Evolutionary conservation across 2,888 invertebrate genomes (phyloP).

Genomic region (Rhodophaea formosa): DNA sequence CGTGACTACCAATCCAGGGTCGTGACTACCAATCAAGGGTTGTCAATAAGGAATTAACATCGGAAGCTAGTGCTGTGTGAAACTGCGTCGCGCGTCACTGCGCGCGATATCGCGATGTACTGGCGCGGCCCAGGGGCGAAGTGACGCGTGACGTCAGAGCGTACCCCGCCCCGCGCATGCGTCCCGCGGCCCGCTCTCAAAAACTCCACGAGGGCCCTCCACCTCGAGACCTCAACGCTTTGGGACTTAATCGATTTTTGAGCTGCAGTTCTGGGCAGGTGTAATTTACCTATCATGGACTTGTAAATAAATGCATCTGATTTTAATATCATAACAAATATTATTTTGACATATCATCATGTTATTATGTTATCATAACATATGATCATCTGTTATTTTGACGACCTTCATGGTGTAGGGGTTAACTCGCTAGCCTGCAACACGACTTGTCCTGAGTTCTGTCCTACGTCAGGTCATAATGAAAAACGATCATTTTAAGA

Average conservation of each 20-base stretch:
- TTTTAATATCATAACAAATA: background rate
- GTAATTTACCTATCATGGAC: conserved; percentile 24
- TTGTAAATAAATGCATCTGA: background rate
- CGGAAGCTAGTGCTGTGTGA: conserved; percentile 67
- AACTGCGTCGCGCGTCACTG: conserved; percentile 70
- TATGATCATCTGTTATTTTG: no score
- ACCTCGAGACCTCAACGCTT: conserved; percentile 77
- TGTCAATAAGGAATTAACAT: conserved; percentile 63
- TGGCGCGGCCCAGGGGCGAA: conserved; percentile 69
- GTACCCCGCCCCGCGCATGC: conserved; percentile 70
- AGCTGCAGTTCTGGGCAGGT: conserved; percentile 73
- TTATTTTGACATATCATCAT: conserved; percentile 18
- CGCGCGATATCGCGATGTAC: conserved; percentile 75
- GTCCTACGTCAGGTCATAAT: no score
- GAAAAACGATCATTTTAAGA: no score
- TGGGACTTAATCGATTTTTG: conserved; percentile 78
- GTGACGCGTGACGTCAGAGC: conserved; percentile 70
- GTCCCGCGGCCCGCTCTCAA: conserved; percentile 58
- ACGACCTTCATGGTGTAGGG: no score
- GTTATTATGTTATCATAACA: no score
- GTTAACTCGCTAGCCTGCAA: no score
- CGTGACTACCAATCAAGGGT: conserved; percentile 43
- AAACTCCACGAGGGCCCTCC: conserved; percentile 72
- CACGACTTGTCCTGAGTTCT: no score
- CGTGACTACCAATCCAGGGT: conserved; percentile 34